Base-by-base conservation (phyloP, 2,888 invertebrate species). In the Nemoura dubitans region DNA sequence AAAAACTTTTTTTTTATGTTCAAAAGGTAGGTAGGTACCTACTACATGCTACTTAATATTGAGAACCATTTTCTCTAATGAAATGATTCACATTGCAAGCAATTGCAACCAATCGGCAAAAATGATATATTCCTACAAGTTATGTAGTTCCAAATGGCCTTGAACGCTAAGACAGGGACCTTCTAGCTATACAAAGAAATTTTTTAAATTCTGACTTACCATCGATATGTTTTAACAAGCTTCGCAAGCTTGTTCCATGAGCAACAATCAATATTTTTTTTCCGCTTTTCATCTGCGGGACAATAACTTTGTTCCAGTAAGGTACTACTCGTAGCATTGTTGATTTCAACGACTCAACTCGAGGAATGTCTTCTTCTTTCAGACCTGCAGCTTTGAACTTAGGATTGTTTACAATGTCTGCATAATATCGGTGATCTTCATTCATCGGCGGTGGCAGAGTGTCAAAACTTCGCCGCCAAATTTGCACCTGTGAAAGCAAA, bases 261-360 rank as follows among this genome's bases (percentile, higher is more conserved):
- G 91, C 91, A 26, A 91, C 91, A 83, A 92, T 90, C 77, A 92
- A 89, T 83, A 92, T 90, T 29, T 89, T 89, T 88, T 91, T 91
- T 6, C 91, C 91, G 26, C 89, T 89, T 87, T 90, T 90, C 85
- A 91, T 89, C 87, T 90, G 88, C 90, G 94, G 90, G 90, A 93
- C 90, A 92, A 94, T 90, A 87, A 90, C 89, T 91, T 93, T 88
- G 91, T 93, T 92, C 90, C 93, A 93, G 89, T 91, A 93, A 85
- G 93, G 93, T 76, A 91, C 90, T 21, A 90, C 91, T 26, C 92
- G 89, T 30, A 88, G 89, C 86, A 91, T 91, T 76, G 91, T 91
- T 87, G 91, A 88, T 87, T 91, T 91, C 43, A 91, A 89, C 26
- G 91, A 91, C 88, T 92, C 92, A 85, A 90, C 90, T 88, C 89